These are phyloP conservation scores for Chelon labrosus DNA, from an alignment of 2,797 vertebrate genomes.

Conservation along the genomic window DNA sequence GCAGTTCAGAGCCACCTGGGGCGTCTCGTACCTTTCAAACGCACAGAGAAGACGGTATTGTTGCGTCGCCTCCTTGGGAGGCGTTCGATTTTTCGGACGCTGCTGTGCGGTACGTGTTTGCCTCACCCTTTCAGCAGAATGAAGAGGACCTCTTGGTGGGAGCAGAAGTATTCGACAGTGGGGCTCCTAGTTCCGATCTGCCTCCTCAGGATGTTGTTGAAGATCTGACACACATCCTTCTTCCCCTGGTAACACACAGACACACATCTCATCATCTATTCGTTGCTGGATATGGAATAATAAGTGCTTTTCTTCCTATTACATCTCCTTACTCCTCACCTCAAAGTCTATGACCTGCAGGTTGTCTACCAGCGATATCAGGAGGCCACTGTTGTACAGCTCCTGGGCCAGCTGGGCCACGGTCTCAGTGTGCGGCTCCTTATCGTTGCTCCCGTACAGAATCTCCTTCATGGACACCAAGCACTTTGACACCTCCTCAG, in stretches of 20 bases:
- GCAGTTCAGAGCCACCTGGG: constrained; percentile 94
- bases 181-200: constrained; percentile 96
- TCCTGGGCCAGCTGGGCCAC: constrained; percentile 97
- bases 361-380: constrained; percentile 92
- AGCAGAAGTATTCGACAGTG: constrained; percentile 96
- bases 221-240: constrained; percentile 98
- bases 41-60: constrained; percentile 1
- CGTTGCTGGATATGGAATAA: too few species aligned
- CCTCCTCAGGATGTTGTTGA: constrained; percentile 98
- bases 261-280: too few species aligned
- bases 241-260: constrained; percentile 87
- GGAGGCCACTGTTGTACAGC: constrained; percentile 93
- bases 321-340: constrained; percentile 78
- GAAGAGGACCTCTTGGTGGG: constrained; percentile 95
- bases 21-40: constrained; percentile 90
- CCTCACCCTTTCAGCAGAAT: constrained; percentile 95
- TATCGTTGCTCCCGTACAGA: constrained; percentile 94
- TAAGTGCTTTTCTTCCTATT: background rate
- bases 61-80: background rate
- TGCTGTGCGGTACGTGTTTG: background rate
- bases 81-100: background rate
- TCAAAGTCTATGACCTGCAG: constrained; percentile 97
- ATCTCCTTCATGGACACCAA: constrained; percentile 98
- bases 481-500: constrained; percentile 97
- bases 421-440: constrained; percentile 94